Evolutionary conservation across 1,140 invertebrate genomes (phyloP), one percentile per base, ranked within the genome.

Genomic region (Holcopasites calliopsidis): DNA sequence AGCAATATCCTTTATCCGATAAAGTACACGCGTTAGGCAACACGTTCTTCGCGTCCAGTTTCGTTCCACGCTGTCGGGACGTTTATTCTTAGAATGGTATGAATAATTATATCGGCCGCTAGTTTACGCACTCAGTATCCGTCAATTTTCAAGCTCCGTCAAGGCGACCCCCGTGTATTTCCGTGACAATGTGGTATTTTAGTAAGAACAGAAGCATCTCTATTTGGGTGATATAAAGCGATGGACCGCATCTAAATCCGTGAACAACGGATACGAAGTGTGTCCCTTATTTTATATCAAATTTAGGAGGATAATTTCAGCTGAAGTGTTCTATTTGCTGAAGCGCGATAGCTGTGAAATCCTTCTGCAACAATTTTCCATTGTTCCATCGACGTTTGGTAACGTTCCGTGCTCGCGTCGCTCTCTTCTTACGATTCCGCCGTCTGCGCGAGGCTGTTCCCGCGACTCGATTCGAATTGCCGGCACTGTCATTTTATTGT

Each of bases 101-200:
- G n/a, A 47, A 55, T 62, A 65, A 47, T 44, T 68, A 64, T 23
- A 31, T 18, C 5, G 42, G 21, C 11, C 18, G 26, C 33, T 31
- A 49, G 33, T 49, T 35, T 60, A n/a, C 18, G 49, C 6, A 18
- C 11, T 76, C 10, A 11, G 70, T 76, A 65, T 65, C 57, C 26
- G 18, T 38, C 31, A 65, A 80, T 80, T 55, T 23, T 68, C 40
- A 52, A 8, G 8, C 54, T 73, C 26, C 21, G 33, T 65, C 60
- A 1, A 35, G 26, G 28, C 10, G 54, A 28, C 10, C 7, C 1
- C 44, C 8, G 13, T 60, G 40, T 31, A 42, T 23, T 31, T n/a
- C 26, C 10, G 7, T n/a, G 31, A 16, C 3, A 5, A 42, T 4
- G 8, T 33, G 18, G 4, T 44, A 26, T 55, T 50, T 23, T n/a